A percentile compares a stretch with the other conserved stretches of the same genome.
Evolutionary conservation across 1,140 invertebrate species (phyloP).

Genomic region (Venturia canescens): DNA sequence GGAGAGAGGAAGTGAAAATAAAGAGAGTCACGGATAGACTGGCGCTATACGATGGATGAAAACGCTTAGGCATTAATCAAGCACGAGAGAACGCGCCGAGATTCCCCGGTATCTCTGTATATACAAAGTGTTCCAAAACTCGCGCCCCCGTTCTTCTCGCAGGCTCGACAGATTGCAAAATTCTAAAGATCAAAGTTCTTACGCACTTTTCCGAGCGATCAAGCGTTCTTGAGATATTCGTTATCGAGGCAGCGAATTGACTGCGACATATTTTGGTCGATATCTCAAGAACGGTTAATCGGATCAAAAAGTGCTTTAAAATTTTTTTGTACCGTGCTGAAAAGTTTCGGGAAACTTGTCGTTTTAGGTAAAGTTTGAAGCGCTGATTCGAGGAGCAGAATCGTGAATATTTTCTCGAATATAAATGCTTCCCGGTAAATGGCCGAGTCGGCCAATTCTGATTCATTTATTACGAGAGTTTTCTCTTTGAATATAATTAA

Average conservation of each 20-base stretch:
- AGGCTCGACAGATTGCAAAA: no score
- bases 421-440: neutral
- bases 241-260: neutral
- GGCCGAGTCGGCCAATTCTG: neutral
- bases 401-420: no score
- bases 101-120: neutral
- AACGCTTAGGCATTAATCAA: conserved; percentile 37
- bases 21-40: conserved; percentile 16
- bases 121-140: neutral
- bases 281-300: no score
- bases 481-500: no score
- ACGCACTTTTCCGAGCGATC: no score
- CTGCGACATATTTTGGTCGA: no score
- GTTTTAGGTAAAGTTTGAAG: no score
- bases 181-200: neutral
- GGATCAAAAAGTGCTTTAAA: no score
- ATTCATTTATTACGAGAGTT: neutral
- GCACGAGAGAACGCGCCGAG: conserved; percentile 21
- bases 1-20: conserved; percentile 18
- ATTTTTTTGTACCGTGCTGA: no score
- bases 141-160: neutral
- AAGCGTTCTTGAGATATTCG: no score
- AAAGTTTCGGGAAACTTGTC: no score
- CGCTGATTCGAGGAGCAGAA: no score
- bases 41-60: conserved; percentile 30